Evolutionary conservation across 2,797 vertebrate genomes (phyloP).

Genomic region (Kryptolebias ocellatus): DNA sequence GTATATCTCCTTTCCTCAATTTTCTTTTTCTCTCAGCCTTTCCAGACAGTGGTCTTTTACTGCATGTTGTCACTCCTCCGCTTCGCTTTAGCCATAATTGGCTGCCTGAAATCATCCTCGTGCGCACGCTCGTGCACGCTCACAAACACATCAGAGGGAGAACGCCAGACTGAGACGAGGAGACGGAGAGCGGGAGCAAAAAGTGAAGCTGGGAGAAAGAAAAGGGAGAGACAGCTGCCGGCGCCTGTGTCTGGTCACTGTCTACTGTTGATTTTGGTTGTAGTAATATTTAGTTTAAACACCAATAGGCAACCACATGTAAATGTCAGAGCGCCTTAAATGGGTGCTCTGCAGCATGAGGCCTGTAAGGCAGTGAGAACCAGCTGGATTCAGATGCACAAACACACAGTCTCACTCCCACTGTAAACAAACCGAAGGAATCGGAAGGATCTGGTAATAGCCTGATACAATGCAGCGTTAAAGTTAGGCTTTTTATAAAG

Average conservation of each 20-base stretch:
- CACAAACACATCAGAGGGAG: conserved; percentile 19
- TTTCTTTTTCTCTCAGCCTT: conserved; percentile 33
- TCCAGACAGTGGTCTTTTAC: conserved; percentile 64
- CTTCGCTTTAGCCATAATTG: conserved; percentile 64
- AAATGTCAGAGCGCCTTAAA: conserved; percentile 64
- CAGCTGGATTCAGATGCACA: conserved; percentile 15
- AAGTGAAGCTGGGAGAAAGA: conserved; percentile 34
- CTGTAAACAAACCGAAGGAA: conserved; percentile 2
- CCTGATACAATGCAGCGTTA: neutral
- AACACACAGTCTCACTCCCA: conserved; percentile 5
- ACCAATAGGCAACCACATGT: conserved; percentile 59
- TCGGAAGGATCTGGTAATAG: conserved; percentile 8
- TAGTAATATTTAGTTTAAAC: conserved; percentile 75
- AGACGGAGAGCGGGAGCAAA: conserved; percentile 27
- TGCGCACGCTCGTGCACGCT: conserved; percentile 8
- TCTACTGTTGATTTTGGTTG: conserved; percentile 73
- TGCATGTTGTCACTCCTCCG: conserved; percentile 64
- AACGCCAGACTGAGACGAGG: conserved; percentile 12
- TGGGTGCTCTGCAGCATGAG: conserved; percentile 36
- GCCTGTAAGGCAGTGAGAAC: conserved; percentile 23
- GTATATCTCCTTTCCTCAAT: conserved; percentile 23
- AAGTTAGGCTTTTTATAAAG: conserved; percentile 30
- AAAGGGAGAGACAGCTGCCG: conserved; percentile 48
- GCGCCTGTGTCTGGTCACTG: conserved; percentile 58
- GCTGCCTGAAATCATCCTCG: conserved; percentile 52